Conservation (phyloP, 2,113 vertebrate species). For the Callopanchax toddi region DNA sequence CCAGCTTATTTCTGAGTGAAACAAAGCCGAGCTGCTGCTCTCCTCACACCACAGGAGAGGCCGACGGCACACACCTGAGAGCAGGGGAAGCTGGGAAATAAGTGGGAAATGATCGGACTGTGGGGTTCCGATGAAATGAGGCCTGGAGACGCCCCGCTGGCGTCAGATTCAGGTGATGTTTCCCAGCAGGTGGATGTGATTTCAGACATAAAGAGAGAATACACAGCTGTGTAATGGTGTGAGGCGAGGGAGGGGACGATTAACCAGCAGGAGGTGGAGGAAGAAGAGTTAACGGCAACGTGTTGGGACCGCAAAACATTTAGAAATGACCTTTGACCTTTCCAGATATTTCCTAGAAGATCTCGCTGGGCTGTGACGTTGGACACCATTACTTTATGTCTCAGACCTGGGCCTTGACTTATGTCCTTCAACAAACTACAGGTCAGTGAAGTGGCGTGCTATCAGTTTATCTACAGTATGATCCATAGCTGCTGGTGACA, state of each 20-base stretch:
- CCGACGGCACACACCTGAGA: conserved; percentile 4
- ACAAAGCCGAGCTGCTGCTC: conserved; percentile 1
- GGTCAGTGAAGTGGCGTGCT: too few relatives aligned
- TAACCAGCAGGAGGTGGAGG: not conserved
- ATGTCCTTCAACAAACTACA: too few relatives aligned
- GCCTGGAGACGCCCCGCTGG: conserved; percentile 23
- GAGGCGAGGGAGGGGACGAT: too few relatives aligned
- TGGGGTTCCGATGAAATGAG: conserved; percentile 37
- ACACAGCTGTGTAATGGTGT: too few relatives aligned
- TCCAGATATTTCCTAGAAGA: not conserved
- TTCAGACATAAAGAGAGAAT: conserved; percentile 1
- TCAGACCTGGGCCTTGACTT: too few relatives aligned
- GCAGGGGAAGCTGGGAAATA: conserved; percentile 34
- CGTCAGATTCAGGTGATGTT: not conserved
- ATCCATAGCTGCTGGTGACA: too few relatives aligned
- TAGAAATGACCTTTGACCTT: not conserved
- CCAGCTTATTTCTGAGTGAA: not conserved
- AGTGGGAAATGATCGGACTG: conserved; percentile 35
- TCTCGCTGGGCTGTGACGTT: too few relatives aligned
- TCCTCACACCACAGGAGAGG: conserved; percentile 7
- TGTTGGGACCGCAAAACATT: not conserved
- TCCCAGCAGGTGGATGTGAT: conserved; percentile 17
- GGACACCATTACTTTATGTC: too few relatives aligned
- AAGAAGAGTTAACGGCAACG: not conserved
- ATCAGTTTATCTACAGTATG: too few relatives aligned